A percentile compares a stretch with the other conserved stretches of the same genome.
Evolutionary conservation across 1,140 invertebrate species (phyloP).

Genomic region (Drosophila athabasca): DNA sequence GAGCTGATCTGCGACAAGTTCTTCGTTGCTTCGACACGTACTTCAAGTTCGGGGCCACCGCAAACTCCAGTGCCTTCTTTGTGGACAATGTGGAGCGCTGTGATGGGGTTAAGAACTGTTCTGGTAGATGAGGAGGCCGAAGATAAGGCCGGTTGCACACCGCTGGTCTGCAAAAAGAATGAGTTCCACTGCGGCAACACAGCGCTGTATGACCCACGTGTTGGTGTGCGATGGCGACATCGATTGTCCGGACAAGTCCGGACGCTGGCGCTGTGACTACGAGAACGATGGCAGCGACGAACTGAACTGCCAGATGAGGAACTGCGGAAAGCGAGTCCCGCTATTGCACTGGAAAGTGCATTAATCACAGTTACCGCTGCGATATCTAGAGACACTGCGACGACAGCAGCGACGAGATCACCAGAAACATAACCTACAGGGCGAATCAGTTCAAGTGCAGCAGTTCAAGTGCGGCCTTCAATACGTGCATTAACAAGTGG

Average conservation of each 20-base stretch:
- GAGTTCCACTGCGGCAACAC: conserved; percentile 90
- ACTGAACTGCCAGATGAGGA: conserved; percentile 86
- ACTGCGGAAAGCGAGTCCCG: no score
- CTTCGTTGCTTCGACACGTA: conserved; percentile 75
- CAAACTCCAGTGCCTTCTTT: conserved; percentile 73
- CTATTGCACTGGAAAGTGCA: conserved; percentile 89
- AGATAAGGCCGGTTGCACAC: conserved; percentile 86
- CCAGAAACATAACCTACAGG: conserved; percentile 71
- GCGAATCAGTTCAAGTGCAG: conserved; percentile 84
- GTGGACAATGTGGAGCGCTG: conserved; percentile 74
- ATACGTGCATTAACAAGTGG: conserved; percentile 88
- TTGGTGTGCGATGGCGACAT: conserved; percentile 92
- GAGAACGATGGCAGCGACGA: conserved; percentile 92
- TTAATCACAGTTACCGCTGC: conserved; percentile 87
- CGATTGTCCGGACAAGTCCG: conserved; percentile 89
- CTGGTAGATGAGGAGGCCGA: no score
- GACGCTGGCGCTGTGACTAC: conserved; percentile 92
- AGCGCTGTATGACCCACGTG: conserved; percentile 89
- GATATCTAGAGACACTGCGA: conserved; percentile 89
- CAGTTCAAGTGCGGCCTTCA: conserved; percentile 86
- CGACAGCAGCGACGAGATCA: conserved; percentile 90
- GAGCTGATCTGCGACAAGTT: conserved; percentile 87
- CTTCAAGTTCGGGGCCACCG: conserved; percentile 70
- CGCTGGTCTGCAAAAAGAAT: conserved; percentile 85
- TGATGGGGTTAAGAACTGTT: conserved; percentile 87